A percentile compares a stretch with the other conserved stretches of the same genome.
Conservation (phyloP, 2,113 vertebrate species). For the Campylomormyrus numenius region DNA sequence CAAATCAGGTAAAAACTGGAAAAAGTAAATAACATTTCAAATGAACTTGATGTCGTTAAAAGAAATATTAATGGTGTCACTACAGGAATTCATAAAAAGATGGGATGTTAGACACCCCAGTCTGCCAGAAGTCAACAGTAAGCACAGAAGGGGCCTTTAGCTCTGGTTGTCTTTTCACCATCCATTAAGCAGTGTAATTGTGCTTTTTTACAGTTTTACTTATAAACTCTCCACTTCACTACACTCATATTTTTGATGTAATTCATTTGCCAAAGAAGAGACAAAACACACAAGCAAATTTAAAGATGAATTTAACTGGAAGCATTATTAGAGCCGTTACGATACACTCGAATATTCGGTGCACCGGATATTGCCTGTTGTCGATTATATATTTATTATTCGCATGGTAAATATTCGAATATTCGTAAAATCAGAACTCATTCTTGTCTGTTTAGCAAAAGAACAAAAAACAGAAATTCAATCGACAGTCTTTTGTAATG, state of each 20-base stretch:
- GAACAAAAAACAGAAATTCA: too few relatives aligned
- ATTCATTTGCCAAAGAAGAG: not conserved
- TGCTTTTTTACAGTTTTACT: not conserved
- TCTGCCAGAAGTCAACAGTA: not conserved
- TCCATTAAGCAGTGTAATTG: not conserved
- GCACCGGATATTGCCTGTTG: too few relatives aligned
- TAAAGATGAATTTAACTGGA: not conserved
- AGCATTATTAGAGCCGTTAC: not conserved
- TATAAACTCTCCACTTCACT: not conserved
- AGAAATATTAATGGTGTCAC: not conserved
- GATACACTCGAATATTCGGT: too few relatives aligned
- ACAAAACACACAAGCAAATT: not conserved
- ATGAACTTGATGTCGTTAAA: not conserved
- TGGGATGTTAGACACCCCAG: not conserved
- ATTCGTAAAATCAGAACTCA: too few relatives aligned
- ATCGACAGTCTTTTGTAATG: too few relatives aligned
- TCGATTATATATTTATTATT: too few relatives aligned
- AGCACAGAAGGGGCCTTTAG: not conserved
- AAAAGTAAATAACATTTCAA: not conserved
- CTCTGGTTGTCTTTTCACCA: not conserved
- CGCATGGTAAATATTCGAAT: too few relatives aligned
- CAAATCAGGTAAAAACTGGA: not conserved
- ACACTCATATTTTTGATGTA: not conserved
- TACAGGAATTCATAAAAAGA: not conserved
- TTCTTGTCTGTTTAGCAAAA: too few relatives aligned